Evolutionary conservation across 2,113 vertebrate genomes (phyloP), one percentile per base, ranked within the genome.

Genomic region (Chitala chitala): DNA sequence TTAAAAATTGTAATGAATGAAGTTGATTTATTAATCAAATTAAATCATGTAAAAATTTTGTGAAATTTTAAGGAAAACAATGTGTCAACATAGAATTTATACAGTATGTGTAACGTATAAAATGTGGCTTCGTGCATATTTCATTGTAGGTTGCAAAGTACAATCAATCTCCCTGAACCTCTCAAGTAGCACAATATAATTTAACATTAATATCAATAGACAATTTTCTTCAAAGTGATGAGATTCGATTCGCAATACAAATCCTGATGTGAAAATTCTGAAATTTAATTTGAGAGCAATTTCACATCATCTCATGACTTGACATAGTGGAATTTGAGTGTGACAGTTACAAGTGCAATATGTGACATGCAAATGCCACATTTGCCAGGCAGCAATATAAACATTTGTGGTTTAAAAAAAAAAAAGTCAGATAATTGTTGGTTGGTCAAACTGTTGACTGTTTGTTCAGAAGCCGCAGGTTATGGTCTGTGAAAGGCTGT

Each of bases 51-150:
- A n/a, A n/a, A n/a, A n/a, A n/a, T n/a, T n/a, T n/a, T n/a, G n/a
- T n/a, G n/a, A n/a, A n/a, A n/a, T n/a, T n/a, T n/a, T n/a, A n/a
- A n/a, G n/a, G n/a, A 36, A 63, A 61, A 63, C 17, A 63, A 38
- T 63, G 38, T n/a, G n/a, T n/a, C 15, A 63, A 63, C 38, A 63
- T 63, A 20, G 33, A 29, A 38, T 42, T 68, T 68, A 33, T 64
- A 42, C 38, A 68, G 4, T 4, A 29, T 12, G 9, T 68, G 10
- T 24, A 42, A 13, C 46, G 42, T 46, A 29, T 68, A 42, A 68
- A 15, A 15, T 68, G 20, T 68, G 4, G 38, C 42, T 15, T 46
- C 24, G 12, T 68, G 46, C 64, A 20, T 38, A 42, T 68, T 12
- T 29, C 40, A 63, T 33, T 38, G 59, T 3, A 61, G 33, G 24